These are phyloP conservation scores for Nicator chloris DNA, from an alignment of 2,113 vertebrate genomes.

Conservation along the genomic window DNA sequence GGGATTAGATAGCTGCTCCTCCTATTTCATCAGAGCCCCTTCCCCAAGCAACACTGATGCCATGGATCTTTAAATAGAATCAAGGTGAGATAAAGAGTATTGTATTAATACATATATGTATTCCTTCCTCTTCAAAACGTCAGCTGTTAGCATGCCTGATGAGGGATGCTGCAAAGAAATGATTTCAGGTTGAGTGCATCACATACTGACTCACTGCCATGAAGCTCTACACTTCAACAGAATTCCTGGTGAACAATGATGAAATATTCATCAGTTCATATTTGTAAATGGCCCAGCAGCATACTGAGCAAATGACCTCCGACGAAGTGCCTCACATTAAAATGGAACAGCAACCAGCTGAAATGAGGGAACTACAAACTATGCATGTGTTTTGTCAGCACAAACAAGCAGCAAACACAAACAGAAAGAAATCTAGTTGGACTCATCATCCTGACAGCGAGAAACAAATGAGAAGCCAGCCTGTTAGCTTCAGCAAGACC, in stretches of 20 bases:
- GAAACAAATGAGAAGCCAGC: constrained; percentile 43
- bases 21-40: background rate
- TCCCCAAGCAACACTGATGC: background rate
- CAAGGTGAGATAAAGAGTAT: background rate
- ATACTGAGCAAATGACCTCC: constrained; percentile 53
- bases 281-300: constrained; percentile 51
- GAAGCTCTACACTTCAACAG: constrained; percentile 25
- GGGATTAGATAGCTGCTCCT: background rate
- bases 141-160: background rate
- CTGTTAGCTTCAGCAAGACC: background rate
- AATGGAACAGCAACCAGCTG: constrained; percentile 35
- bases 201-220: background rate
- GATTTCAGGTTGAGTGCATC: background rate
- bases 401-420: constrained; percentile 53
- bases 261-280: constrained; percentile 71
- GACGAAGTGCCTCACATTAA: background rate
- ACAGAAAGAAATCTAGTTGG: constrained; percentile 28
- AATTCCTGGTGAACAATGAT: constrained; percentile 50
- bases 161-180: background rate
- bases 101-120: background rate
- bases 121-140: background rate
- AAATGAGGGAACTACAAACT: constrained; percentile 40
- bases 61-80: background rate
- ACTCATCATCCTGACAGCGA: background rate
- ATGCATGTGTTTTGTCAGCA: constrained; percentile 58